Evolutionary conservation across 2,113 vertebrate species (phyloP).

Genomic region (Merops nubicus): DNA sequence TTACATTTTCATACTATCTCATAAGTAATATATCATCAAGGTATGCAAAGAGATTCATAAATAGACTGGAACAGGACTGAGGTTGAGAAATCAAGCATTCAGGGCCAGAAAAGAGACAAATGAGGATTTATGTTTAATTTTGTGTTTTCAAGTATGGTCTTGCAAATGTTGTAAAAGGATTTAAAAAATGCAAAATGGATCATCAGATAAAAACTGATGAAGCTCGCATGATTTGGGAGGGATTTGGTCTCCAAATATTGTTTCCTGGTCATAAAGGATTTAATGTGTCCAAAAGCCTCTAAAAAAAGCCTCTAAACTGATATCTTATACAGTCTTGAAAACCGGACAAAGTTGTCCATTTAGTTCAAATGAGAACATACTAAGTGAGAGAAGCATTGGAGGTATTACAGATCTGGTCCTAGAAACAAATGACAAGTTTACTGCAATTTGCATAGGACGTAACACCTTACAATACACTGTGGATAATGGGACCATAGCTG

Average conservation of each 20-base stretch:
- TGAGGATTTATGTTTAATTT: background rate
- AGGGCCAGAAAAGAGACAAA: background rate
- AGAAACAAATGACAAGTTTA: background rate
- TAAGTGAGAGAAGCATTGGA: background rate
- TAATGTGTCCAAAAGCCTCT: background rate
- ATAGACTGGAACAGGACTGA: constrained; percentile 13
- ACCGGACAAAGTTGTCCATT: background rate
- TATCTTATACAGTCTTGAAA: background rate
- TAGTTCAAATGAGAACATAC: background rate
- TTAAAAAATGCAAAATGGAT: background rate
- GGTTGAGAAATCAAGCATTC: background rate
- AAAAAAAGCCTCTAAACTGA: background rate
- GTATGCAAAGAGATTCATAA: constrained; percentile 18
- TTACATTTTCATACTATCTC: constrained; percentile 17
- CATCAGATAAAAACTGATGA: background rate
- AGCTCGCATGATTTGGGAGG: background rate
- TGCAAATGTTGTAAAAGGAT: background rate
- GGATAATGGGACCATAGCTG: background rate
- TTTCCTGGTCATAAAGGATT: background rate
- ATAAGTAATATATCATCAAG: constrained; percentile 9
- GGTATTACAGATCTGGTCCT: background rate
- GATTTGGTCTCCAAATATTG: background rate
- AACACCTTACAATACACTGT: background rate
- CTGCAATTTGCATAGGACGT: background rate
- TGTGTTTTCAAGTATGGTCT: background rate